Evolutionary conservation across 2,888 invertebrate species (phyloP).

Genomic region (Archips crataeganus): DNA sequence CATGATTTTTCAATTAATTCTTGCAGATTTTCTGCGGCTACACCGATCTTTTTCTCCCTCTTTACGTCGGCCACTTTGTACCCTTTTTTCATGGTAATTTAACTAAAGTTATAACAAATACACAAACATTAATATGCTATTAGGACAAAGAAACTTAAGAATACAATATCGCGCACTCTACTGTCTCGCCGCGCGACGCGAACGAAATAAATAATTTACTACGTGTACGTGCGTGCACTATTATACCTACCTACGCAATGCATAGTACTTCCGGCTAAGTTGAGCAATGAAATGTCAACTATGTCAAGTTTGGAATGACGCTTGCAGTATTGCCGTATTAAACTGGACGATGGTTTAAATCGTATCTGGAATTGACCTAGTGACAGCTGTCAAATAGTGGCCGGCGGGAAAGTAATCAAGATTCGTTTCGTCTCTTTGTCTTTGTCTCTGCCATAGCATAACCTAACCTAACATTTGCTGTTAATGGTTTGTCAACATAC

Average conservation of each 20-base stretch:
- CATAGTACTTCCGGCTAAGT: not conserved
- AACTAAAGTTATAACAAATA: slow-evolving; percentile 29
- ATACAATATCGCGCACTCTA: slow-evolving; percentile 14
- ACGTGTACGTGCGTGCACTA: not conserved
- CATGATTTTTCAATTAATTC: slow-evolving; percentile 90
- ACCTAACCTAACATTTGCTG: too few species aligned
- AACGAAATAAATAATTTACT: not conserved
- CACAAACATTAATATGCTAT: slow-evolving; percentile 8
- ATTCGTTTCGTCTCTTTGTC: too few species aligned
- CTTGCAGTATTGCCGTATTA: not conserved
- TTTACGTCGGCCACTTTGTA: slow-evolving; percentile 90
- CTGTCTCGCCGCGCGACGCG: not conserved
- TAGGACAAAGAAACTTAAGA: slow-evolving; percentile 36
- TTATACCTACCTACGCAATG: not conserved
- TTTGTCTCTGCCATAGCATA: too few species aligned
- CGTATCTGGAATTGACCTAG: not conserved
- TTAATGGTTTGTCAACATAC: too few species aligned
- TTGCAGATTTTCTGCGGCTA: slow-evolving; percentile 88
- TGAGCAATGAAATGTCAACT: not conserved
- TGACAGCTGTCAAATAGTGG: too few species aligned
- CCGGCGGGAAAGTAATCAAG: too few species aligned
- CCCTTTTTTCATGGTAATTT: slow-evolving; percentile 85
- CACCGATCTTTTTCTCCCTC: slow-evolving; percentile 88
- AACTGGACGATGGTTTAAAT: not conserved
- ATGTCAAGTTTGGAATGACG: not conserved